Percentiles rank a stretch among this genome's conserved stretches.
Evolutionary conservation across 64 coral and sea anemone species (phyloP).

Genomic region (Montipora sp.): DNA sequence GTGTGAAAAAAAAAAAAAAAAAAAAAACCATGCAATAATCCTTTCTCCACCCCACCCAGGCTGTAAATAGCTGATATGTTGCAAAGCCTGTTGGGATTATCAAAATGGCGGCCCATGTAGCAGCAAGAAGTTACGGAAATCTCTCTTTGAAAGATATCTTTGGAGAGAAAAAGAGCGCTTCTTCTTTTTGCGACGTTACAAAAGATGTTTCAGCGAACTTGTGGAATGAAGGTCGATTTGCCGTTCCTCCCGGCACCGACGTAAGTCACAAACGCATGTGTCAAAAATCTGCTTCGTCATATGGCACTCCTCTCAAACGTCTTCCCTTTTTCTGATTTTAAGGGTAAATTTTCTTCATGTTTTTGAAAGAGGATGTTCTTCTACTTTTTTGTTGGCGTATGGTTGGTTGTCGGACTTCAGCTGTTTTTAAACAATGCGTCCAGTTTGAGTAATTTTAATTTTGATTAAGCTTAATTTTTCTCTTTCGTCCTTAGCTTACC

Average conservation of each 20-base stretch:
- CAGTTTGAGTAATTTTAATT: no score
- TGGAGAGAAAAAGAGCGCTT: conserved; percentile 51
- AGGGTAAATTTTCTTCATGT: background rate
- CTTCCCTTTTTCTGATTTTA: background rate
- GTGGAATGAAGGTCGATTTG: conserved; percentile 82
- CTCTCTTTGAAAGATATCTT: conserved; percentile 84
- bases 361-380: background rate
- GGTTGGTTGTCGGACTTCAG: no score
- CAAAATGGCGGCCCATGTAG: conserved; percentile 87
- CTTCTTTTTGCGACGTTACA: conserved; percentile 50
- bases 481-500: no score
- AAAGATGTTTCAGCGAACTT: conserved; percentile 65
- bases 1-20: no score
- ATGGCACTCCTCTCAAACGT: background rate
- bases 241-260: conserved; percentile 80
- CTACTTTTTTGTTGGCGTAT: background rate
- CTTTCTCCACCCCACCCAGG: background rate
- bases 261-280: conserved; percentile 41
- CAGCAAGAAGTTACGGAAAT: conserved; percentile 70
- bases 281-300: conserved; percentile 47
- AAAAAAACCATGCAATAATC: no score
- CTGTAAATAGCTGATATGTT: background rate
- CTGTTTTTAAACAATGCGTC: background rate
- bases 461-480: no score
- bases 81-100: background rate